Conservation (phyloP, 2,113 vertebrate genomes). For the Chelonoidis abingdonii region DNA sequence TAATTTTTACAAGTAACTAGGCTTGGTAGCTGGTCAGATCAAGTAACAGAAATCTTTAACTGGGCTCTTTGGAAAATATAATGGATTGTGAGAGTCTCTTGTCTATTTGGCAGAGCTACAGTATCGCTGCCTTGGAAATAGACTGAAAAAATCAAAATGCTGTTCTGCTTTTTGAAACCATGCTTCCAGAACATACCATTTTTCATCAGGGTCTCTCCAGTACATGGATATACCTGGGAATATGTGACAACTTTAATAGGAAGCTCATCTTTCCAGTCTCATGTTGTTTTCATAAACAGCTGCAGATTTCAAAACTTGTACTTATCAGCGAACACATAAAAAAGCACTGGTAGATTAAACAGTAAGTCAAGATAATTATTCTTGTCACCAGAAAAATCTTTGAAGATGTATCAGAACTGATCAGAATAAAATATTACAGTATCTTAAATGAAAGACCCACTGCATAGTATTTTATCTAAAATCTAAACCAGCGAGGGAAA, state of each 20-base stretch:
- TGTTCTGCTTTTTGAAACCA: background rate
- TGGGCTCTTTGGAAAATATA: slow-evolving; percentile 47
- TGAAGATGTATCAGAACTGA: slow-evolving; percentile 71
- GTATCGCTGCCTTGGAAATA: slow-evolving; percentile 19
- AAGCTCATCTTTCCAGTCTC: slow-evolving; percentile 48
- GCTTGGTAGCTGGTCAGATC: slow-evolving; percentile 63
- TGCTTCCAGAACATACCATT: slow-evolving; percentile 59
- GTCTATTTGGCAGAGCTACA: slow-evolving; percentile 32
- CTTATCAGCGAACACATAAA: slow-evolving; percentile 70
- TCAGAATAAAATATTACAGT: slow-evolving; percentile 74
- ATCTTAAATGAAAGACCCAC: slow-evolving; percentile 61
- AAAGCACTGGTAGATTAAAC: slow-evolving; percentile 51
- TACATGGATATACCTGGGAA: slow-evolving; percentile 61
- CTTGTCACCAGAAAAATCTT: slow-evolving; percentile 65
- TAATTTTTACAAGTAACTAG: slow-evolving; percentile 69
- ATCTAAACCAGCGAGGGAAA: background rate
- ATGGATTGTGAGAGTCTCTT: slow-evolving; percentile 7
- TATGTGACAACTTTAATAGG: slow-evolving; percentile 32
- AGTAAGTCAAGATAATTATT: slow-evolving; percentile 67
- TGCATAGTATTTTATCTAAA: slow-evolving; percentile 70
- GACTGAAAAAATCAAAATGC: slow-evolving; percentile 21
- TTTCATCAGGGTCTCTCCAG: slow-evolving; percentile 46
- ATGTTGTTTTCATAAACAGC: slow-evolving; percentile 51
- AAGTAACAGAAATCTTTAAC: slow-evolving; percentile 47
- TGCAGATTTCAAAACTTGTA: slow-evolving; percentile 56